These are phyloP conservation scores for Alosa alosa DNA, from an alignment of 2,113 vertebrate genomes.

Conservation along the genomic window DNA sequence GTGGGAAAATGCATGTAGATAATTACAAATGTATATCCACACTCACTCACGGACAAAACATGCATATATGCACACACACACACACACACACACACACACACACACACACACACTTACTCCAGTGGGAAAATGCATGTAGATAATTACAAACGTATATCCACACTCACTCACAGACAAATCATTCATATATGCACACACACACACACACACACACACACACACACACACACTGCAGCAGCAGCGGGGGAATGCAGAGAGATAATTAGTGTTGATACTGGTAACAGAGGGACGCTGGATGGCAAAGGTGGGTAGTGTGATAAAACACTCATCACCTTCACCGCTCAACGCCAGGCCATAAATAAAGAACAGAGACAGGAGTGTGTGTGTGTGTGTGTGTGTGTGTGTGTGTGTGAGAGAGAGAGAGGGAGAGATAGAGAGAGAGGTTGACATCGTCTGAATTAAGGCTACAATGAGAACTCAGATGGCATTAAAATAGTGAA, in stretches of 20 bases:
- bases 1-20: too few relatives aligned
- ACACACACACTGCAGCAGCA: slow-evolving; percentile 7
- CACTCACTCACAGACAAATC: too few relatives aligned
- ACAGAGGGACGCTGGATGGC: slow-evolving; percentile 64
- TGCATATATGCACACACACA: background rate
- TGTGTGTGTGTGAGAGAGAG: slow-evolving; percentile 34
- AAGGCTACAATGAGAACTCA: slow-evolving; percentile 60
- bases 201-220: background rate
- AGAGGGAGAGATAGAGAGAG: slow-evolving; percentile 47
- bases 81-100: background rate
- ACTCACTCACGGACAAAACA: too few relatives aligned
- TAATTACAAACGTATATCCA: too few relatives aligned
- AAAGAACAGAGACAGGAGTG: slow-evolving; percentile 47
- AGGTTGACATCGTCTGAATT: slow-evolving; percentile 62
- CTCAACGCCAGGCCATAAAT: slow-evolving; percentile 60
- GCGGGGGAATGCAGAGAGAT: slow-evolving; percentile 70
- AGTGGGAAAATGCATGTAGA: too few relatives aligned
- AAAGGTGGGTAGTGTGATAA: slow-evolving; percentile 75
- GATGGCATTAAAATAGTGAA: slow-evolving; percentile 45
- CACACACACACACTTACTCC: background rate
- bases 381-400: slow-evolving; percentile 33
- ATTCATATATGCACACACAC: background rate
- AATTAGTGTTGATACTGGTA: slow-evolving; percentile 72
- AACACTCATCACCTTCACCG: slow-evolving; percentile 65
- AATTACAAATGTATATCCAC: too few relatives aligned